Conservation (phyloP, 2,888 invertebrate genomes). For the Lampropteryx suffumata region DNA sequence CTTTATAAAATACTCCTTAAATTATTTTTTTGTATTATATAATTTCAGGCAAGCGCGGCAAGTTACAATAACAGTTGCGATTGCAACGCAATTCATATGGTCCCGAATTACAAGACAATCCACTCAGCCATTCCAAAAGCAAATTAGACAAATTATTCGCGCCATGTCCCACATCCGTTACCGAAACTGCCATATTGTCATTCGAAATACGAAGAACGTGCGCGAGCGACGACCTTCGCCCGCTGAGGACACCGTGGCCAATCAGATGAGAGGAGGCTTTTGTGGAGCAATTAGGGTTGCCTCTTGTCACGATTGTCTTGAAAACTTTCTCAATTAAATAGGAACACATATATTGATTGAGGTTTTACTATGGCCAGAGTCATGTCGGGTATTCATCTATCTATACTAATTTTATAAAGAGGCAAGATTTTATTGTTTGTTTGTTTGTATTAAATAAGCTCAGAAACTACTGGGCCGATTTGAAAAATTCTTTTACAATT, state of each 20-base stretch:
- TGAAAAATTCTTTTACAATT: too few relatives aligned
- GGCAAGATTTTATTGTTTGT: too few relatives aligned
- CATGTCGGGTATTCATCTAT: neutral
- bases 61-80: too few relatives aligned
- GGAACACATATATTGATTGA: neutral
- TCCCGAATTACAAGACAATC: conserved; percentile 20
- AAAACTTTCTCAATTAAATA: conserved; percentile 2
- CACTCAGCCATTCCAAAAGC: conserved; percentile 31
- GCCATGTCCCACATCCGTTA: conserved; percentile 56
- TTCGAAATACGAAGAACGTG: conserved; percentile 56
- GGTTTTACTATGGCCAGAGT: too few relatives aligned
- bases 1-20: too few relatives aligned
- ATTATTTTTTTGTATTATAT: too few relatives aligned
- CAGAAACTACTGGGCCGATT: too few relatives aligned
- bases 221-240: conserved; percentile 64
- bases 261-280: conserved; percentile 36
- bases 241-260: conserved; percentile 45
- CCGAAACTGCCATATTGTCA: conserved; percentile 57
- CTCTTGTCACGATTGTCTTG: conserved; percentile 10
- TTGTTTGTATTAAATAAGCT: too few relatives aligned
- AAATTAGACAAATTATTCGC: conserved; percentile 47
- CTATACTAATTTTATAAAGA: too few relatives aligned
- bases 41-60: too few relatives aligned
- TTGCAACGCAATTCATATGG: neutral
- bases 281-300: conserved; percentile 40